phyloP scores from a whole-genome alignment of 2,113 vertebrate species.

The Phylloscopus whistleri region DNA sequence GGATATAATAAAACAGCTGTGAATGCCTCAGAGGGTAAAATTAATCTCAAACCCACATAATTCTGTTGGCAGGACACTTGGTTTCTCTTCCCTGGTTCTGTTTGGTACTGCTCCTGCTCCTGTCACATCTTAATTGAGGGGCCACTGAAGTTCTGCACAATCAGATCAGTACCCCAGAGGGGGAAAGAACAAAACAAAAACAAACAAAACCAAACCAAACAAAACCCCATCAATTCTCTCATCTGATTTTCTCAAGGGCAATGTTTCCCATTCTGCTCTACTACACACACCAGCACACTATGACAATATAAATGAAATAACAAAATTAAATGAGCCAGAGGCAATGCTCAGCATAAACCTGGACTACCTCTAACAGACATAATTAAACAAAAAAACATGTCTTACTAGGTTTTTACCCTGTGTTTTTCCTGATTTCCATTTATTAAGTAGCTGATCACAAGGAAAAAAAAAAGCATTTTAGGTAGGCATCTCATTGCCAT shows the following conservation, averaged over 20 bases:
- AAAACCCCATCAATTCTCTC: background rate
- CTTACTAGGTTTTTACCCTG: background rate
- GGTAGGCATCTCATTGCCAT: background rate
- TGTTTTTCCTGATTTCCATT: background rate
- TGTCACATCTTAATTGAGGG: background rate
- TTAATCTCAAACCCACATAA: background rate
- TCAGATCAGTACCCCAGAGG: background rate
- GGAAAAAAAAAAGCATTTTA: background rate
- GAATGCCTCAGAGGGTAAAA: background rate
- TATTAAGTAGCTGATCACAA: background rate
- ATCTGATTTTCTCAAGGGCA: background rate
- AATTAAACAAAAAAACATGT: background rate
- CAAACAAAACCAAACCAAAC: too few species aligned
- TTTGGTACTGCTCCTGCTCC: background rate
- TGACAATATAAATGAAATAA: background rate
- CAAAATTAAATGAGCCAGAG: background rate
- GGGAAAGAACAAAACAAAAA: too few species aligned
- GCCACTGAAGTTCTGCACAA: background rate
- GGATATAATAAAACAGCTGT: background rate
- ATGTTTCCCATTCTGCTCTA: background rate
- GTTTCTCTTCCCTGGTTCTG: background rate
- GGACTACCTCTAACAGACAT: background rate
- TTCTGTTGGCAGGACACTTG: background rate
- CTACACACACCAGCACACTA: background rate
- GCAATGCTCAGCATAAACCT: background rate